A percentile compares a stretch with the other conserved stretches of the same genome.
Conservation (phyloP, 2,797 vertebrate genomes). For the Streptopelia turtur region DNA sequence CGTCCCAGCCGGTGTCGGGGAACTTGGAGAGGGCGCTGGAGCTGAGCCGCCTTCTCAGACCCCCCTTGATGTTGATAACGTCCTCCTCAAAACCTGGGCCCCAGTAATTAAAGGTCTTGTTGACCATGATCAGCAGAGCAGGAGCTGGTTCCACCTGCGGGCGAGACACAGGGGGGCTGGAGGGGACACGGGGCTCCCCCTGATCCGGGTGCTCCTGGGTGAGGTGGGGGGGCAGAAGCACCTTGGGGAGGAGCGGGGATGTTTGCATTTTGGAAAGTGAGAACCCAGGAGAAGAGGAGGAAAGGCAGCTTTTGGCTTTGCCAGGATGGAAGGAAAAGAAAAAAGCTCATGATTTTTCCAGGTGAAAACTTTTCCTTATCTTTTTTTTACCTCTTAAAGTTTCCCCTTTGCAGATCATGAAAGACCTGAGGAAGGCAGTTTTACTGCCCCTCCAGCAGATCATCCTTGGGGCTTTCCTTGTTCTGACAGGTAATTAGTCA, state of each 20-base stretch:
- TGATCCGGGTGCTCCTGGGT: accelerated
- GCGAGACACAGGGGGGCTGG: not conserved
- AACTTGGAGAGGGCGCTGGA: slow-evolving; percentile 90
- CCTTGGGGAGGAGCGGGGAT: not conserved
- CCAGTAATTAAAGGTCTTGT: slow-evolving; percentile 81
- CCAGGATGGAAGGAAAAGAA: not conserved
- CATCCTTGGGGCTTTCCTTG: too few species aligned
- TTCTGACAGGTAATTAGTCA: slow-evolving; percentile 5
- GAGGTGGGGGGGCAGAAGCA: not conserved
- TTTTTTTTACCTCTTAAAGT: not conserved
- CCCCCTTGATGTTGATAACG: slow-evolving; percentile 92
- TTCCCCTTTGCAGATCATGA: not conserved
- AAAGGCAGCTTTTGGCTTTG: not conserved
- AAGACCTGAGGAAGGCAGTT: not conserved
- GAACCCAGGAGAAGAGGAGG: not conserved
- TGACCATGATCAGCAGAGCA: slow-evolving; percentile 83
- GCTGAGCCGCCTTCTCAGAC: slow-evolving; percentile 88
- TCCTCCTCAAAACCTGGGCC: slow-evolving; percentile 77
- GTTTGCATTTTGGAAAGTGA: not conserved
- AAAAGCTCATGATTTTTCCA: not conserved
- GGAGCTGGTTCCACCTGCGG: slow-evolving; percentile 39
- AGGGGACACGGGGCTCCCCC: not conserved
- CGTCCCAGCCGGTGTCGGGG: slow-evolving; percentile 94
- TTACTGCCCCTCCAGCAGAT: not conserved
- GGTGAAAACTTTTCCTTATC: not conserved